Percentiles rank a stretch among this genome's conserved stretches.
Conservation (phyloP, 2,113 vertebrate species). For the Fukomys damarensis region DNA sequence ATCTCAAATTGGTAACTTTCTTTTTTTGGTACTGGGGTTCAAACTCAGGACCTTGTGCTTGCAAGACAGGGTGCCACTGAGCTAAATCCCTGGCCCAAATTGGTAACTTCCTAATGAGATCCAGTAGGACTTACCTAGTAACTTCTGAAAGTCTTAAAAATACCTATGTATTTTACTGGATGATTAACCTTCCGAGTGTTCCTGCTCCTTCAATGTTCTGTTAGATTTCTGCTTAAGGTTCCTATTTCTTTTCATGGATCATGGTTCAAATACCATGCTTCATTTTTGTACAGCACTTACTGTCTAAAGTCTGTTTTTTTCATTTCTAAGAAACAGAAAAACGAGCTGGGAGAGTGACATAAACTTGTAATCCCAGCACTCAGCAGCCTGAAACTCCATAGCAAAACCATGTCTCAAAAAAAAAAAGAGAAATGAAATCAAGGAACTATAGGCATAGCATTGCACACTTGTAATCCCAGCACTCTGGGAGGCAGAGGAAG, state of each 20-base stretch:
- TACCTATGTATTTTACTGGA: not conserved
- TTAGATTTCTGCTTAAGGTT: not conserved
- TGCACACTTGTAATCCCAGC: not conserved
- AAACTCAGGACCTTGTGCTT: no score
- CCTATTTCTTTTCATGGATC: constrained; percentile 57
- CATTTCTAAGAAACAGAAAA: not conserved
- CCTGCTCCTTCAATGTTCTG: not conserved
- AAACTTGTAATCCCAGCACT: not conserved
- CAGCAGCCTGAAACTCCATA: not conserved
- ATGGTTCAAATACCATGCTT: constrained; percentile 33
- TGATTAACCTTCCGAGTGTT: not conserved
- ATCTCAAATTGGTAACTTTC: constrained; percentile 4
- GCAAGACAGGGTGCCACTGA: no score
- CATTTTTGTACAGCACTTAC: constrained; percentile 52
- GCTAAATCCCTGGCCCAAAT: no score
- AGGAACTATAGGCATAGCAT: not conserved
- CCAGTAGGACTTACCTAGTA: not conserved
- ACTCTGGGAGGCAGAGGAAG: not conserved
- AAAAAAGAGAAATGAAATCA: no score
- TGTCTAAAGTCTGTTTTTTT: constrained; percentile 46
- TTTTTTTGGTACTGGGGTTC: no score
- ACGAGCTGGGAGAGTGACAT: not conserved
- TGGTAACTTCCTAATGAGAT: not conserved
- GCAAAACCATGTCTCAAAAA: not conserved
- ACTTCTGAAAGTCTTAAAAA: constrained; percentile 51